phyloP scores from a whole-genome alignment of 2,797 vertebrate species.

The Megalops cyprinoides region DNA sequence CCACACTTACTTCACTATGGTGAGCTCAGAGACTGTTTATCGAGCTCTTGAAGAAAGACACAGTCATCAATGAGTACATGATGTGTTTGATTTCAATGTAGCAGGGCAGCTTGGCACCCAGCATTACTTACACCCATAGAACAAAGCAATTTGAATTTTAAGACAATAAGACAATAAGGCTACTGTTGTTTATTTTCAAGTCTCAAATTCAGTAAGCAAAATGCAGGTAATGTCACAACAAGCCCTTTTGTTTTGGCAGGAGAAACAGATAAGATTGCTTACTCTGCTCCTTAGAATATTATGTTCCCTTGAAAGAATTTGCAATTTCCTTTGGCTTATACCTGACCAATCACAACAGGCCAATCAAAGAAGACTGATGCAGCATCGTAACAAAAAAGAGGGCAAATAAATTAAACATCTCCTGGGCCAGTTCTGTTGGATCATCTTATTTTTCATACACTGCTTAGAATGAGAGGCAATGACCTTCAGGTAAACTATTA shows the following conservation, averaged over 20 bases:
- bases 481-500: constrained; percentile 77
- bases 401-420: constrained; percentile 4
- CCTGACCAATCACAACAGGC: constrained; percentile 42
- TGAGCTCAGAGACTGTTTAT: neutral
- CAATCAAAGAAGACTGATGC: constrained; percentile 37
- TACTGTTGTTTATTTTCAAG: neutral
- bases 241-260: constrained; percentile 2
- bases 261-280: constrained; percentile 31
- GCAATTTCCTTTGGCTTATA: constrained; percentile 43
- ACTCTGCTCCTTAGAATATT: constrained; percentile 35
- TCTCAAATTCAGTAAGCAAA: neutral
- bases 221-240: constrained; percentile 23
- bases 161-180: neutral
- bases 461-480: constrained; percentile 68
- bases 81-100: neutral
- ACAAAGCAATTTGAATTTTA: neutral
- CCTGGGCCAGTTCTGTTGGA: constrained; percentile 49
- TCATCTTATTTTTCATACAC: constrained; percentile 77
- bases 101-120: neutral
- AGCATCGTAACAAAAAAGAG: constrained; percentile 26
- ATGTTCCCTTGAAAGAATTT: constrained; percentile 37
- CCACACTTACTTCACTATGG: neutral
- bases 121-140: neutral
- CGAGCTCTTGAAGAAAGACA: neutral
- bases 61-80: neutral